Evolutionary conservation across 2,888 invertebrate species (phyloP), one percentile per base, ranked within the genome.

Genomic region (Hypomecis atomaria): DNA sequence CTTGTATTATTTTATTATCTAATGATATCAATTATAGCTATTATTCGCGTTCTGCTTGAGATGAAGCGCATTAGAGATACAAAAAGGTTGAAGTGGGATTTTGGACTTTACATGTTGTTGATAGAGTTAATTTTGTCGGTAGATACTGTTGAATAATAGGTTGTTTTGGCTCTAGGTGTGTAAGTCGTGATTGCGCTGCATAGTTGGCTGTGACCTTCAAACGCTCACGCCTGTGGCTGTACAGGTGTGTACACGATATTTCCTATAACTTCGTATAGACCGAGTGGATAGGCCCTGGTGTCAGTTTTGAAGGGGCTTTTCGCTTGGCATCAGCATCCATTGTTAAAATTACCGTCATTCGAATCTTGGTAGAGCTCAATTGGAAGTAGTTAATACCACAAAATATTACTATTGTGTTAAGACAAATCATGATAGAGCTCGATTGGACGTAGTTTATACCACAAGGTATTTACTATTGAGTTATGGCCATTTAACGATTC

Each of bases 171-270:
- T 60, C 44, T 60, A 71, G 62, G 49, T 4, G 49, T 48, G n/a
- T 71, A 75, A 75, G 79, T 87, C 87, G 87, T 88, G 88, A 87
- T 86, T 82, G 79, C 83, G 82, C 87, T 86, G 89, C 89, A 90
- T 90, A 87, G 84, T 81, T 83, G 72, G 77, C 72, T 71, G 63
- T 83, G 90, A 89, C 90, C 90, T 90, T 89, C 85, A 80, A 79
- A 75, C 78, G 74, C 81, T 89, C 89, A 89, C 89, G 90, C 81
- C 73, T 71, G 69, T 56, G 60, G 37, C 49, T 23, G 86, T 87
- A 89, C 80, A 76, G 73, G 70, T 71, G 65, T 1, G 10, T 45
- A 45, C 56, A n/a, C 37, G 38, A 56, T 56, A 42, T 37, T 44
- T 47, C 56, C 47, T 56, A 47, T 23, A 23, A 23, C 23, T 23